Conservation (phyloP, 2,113 vertebrate genomes). For the Eolophus roseicapilla region DNA sequence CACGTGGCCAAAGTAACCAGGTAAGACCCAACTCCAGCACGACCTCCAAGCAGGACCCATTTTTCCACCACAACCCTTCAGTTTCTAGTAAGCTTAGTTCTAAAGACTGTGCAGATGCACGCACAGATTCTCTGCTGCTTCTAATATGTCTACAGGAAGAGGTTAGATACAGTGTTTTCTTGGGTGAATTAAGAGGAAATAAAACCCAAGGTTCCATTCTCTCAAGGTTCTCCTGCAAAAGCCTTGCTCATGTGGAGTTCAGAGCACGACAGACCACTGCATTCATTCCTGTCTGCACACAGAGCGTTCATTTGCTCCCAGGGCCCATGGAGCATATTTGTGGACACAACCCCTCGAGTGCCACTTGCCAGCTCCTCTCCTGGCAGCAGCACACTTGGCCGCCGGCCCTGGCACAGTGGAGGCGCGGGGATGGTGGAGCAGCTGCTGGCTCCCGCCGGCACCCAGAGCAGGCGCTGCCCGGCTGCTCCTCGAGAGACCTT, state of each 20-base stretch:
- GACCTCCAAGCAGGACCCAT: rapidly evolving
- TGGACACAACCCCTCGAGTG: not conserved
- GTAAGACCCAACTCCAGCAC: not conserved
- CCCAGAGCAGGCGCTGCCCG: not conserved
- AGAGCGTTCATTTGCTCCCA: not conserved
- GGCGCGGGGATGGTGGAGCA: not conserved
- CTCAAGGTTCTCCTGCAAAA: not conserved
- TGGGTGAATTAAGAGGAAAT: not conserved
- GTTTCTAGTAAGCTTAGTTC: not conserved
- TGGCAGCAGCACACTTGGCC: not conserved
- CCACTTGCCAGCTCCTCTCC: not conserved
- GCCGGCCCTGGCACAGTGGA: not conserved
- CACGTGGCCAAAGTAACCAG: not conserved
- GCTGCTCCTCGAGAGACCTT: not conserved
- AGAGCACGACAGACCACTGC: not conserved
- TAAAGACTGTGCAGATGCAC: not conserved
- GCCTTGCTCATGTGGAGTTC: rapidly evolving
- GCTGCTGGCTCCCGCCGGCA: not conserved
- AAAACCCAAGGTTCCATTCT: not conserved
- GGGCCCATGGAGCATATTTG: not conserved
- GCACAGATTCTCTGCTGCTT: not conserved
- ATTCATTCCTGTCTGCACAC: not conserved
- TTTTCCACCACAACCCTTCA: not conserved
- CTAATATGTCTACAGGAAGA: not conserved
- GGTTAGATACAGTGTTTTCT: not conserved